These are phyloP conservation scores for Acanthochromis polyacanthus DNA, from an alignment of 2,113 vertebrate genomes.

Conservation along the genomic window DNA sequence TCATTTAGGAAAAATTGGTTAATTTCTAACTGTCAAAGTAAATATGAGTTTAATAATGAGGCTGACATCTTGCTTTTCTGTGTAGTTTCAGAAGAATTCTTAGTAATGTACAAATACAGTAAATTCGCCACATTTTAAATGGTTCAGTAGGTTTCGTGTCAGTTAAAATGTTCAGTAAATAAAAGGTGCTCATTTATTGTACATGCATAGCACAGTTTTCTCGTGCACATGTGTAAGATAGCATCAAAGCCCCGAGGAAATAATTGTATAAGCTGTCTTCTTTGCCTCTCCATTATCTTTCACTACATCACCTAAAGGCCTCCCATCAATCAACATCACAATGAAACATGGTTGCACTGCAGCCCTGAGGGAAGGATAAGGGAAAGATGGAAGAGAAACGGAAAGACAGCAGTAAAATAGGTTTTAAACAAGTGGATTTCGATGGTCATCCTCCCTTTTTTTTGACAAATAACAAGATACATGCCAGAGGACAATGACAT, in stretches of 20 bases:
- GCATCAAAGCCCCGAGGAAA: not conserved
- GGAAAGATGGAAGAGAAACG: conserved; percentile 13
- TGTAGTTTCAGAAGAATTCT: not conserved
- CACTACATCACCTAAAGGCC: conserved; percentile 42
- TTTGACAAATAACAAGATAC: conserved; percentile 16
- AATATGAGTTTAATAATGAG: no score
- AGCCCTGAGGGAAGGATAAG: conserved; percentile 37
- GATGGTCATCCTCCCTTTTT: conserved; percentile 7
- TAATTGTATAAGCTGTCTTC: conserved; percentile 12
- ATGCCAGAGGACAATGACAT: conserved; percentile 9
- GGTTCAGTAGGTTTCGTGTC: not conserved
- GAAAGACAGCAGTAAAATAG: conserved; percentile 32
- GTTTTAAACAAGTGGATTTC: conserved; percentile 30
- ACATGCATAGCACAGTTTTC: not conserved
- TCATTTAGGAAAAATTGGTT: not conserved
- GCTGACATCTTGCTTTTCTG: not conserved
- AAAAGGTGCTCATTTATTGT: not conserved
- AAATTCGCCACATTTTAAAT: no score
- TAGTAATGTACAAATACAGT: not conserved
- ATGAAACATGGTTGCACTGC: conserved; percentile 26
- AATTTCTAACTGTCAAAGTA: not conserved
- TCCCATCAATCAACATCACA: conserved; percentile 57
- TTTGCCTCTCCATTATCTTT: conserved; percentile 36
- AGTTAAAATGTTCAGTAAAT: not conserved
- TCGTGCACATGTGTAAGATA: not conserved